These are phyloP conservation scores for Microctenopoma steveboyesi DNA, from an alignment of 2,797 vertebrate species.

Conservation along the genomic window DNA sequence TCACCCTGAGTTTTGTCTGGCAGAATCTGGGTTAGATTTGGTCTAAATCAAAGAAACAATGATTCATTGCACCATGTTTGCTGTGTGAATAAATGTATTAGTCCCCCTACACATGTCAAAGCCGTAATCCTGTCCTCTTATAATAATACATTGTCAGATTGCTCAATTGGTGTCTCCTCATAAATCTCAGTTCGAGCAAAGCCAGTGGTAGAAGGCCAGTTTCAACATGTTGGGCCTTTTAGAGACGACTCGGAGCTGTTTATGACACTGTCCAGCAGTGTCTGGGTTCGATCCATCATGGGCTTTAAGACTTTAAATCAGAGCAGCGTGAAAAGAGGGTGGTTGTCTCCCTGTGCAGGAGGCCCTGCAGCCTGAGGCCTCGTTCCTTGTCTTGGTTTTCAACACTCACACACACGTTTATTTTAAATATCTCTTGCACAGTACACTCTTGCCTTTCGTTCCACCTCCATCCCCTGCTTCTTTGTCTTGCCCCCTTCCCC, in stretches of 20 bases:
- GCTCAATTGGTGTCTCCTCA: background rate
- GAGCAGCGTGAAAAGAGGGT: conserved; percentile 60
- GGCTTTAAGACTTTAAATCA: conserved; percentile 64
- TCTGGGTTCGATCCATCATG: conserved; percentile 64
- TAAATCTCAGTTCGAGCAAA: conserved; percentile 23
- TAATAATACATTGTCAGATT: conserved; percentile 9
- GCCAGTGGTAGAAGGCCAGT: conserved; percentile 1
- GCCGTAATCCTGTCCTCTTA: background rate
- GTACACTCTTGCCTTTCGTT: conserved; percentile 67
- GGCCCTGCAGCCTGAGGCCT: conserved; percentile 46
- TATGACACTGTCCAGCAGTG: conserved; percentile 52
- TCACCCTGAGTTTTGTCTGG: too few relatives aligned
- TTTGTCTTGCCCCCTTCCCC: conserved; percentile 30
- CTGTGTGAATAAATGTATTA: conserved; percentile 11
- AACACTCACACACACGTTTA: conserved; percentile 32
- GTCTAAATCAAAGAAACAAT: background rate
- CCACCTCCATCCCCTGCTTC: conserved; percentile 55
- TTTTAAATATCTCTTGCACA: conserved; percentile 70
- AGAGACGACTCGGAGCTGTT: conserved; percentile 45
- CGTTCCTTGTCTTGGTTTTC: conserved; percentile 65
- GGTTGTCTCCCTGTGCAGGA: conserved; percentile 59
- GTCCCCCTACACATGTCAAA: conserved; percentile 2
- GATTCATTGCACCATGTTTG: background rate
- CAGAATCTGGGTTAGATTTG: too few relatives aligned
- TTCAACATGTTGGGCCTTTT: conserved; percentile 46